Evolutionary conservation across 1,140 invertebrate genomes (phyloP), one percentile per base, ranked within the genome.

Genomic region (Rhizoglyphus robini): DNA sequence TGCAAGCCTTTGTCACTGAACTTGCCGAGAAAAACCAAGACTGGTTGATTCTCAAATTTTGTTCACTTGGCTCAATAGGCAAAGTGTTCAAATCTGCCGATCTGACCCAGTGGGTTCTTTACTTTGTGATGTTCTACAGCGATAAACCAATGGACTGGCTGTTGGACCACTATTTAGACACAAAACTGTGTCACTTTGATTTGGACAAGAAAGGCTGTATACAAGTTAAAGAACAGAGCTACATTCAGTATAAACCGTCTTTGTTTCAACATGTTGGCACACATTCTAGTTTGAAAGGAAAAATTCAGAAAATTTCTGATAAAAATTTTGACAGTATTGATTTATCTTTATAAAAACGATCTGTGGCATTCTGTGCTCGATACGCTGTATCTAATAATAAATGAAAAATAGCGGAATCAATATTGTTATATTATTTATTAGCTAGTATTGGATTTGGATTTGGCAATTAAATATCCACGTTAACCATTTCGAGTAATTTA

Each of bases 101-200:
- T 74, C 76, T 98, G 25, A 87, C 88, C 5, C 86, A 85, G 77
- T 77, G 96, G 30, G 84, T 94, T 18, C 88, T 90, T 72, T 96
- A 95, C 76, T 91, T 96, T 72, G 82, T 96, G 70, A 89, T 91
- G 80, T 94, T 96, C 77, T 88, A 94, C 76, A 88, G 88, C 73
- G 90, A 96, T 73, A 95, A 96, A 77, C 94, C 94, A 0, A 90
- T 96, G 0, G 94, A 97, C 75, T 98, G 94, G 94, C 77, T 97
- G 1, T 77, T 97, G 4, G 90, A 94, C 69, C 86, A 93, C 76
- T 83, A 93, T 61, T 83, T 96, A 31, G 85, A 86, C 67, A 91
- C 92, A 0, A 91, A 91, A 78, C 85, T 90, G 25, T 97, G 94
- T 75, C 86, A 84, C 68, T 84, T 88, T 60, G 88, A 90, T 70